These are phyloP conservation scores for Melanotaenia boesemani DNA, from an alignment of 2,797 vertebrate genomes.

Conservation along the genomic window DNA sequence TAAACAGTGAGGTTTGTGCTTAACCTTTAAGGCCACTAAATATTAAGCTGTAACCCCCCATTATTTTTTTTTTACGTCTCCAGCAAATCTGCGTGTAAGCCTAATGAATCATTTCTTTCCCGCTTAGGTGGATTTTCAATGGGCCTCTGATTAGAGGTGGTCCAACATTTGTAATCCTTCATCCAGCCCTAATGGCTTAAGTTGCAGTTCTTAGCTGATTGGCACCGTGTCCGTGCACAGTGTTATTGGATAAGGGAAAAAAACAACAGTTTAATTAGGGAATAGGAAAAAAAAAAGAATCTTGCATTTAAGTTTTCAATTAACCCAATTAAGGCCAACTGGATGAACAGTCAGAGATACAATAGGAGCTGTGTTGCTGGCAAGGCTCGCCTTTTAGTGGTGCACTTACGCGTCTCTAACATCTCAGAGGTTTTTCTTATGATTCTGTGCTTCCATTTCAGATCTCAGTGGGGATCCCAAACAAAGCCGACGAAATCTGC, in stretches of 20 bases:
- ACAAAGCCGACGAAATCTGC: constrained; percentile 82
- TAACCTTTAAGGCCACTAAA: constrained; percentile 31
- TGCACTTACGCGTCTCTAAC: constrained; percentile 65
- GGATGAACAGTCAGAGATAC: constrained; percentile 75
- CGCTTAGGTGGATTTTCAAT: constrained; percentile 72
- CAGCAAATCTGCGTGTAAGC: constrained; percentile 52
- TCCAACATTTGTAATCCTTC: constrained; percentile 75
- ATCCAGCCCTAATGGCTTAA: constrained; percentile 73
- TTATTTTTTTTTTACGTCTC: constrained; percentile 30
- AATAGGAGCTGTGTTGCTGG: constrained; percentile 72
- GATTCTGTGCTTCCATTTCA: constrained; percentile 78
- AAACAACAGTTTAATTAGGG: constrained; percentile 79
- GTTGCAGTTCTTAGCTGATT: constrained; percentile 66
- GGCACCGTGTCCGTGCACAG: constrained; percentile 60
- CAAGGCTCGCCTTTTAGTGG: constrained; percentile 64
- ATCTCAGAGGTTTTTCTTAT: constrained; percentile 68
- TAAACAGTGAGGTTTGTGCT: constrained; percentile 27
- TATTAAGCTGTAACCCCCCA: constrained; percentile 9
- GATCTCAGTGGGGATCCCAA: constrained; percentile 82
- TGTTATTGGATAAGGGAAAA: constrained; percentile 70
- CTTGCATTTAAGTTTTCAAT: constrained; percentile 81
- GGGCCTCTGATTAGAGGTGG: constrained; percentile 70
- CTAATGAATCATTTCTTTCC: constrained; percentile 64
- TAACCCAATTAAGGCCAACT: constrained; percentile 80
- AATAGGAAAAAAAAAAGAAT: constrained; percentile 48